Percentiles rank a stretch among this genome's conserved stretches.
Conservation (phyloP, 2,888 invertebrate genomes). For the Eupeodes latifasciatus region DNA sequence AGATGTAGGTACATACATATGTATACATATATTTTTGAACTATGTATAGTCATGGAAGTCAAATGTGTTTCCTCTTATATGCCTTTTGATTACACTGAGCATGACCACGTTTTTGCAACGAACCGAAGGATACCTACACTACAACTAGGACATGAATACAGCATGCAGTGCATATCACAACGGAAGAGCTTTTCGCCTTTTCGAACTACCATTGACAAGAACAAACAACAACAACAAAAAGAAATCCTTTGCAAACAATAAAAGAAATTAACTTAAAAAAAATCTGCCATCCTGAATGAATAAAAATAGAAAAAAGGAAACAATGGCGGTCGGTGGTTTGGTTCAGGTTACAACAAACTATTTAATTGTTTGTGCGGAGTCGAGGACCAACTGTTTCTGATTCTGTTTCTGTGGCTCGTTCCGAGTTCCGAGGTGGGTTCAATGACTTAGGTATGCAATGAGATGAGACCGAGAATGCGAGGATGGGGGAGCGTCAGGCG, state of each 20-base stretch:
- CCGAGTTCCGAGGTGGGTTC: slow-evolving; percentile 31
- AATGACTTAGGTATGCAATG: slow-evolving; percentile 41
- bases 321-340: slow-evolving; percentile 48
- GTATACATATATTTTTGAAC: slow-evolving; percentile 6
- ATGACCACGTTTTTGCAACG: slow-evolving; percentile 57
- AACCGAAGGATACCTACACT: slow-evolving; percentile 21
- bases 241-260: slow-evolving; percentile 63
- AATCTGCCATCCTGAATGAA: slow-evolving; percentile 16
- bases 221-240: slow-evolving; percentile 13
- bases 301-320: slow-evolving; percentile 21
- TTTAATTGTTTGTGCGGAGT: slow-evolving; percentile 49
- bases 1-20: too few relatives aligned
- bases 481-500: slow-evolving; percentile 15
- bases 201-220: slow-evolving; percentile 51
- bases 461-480: neutral
- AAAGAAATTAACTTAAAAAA: slow-evolving; percentile 56
- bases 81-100: slow-evolving; percentile 60
- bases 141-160: slow-evolving; percentile 1
- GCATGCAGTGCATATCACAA: slow-evolving; percentile 8
- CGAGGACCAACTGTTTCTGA: slow-evolving; percentile 46
- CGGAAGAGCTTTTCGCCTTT: slow-evolving; percentile 72
- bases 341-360: slow-evolving; percentile 59
- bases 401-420: slow-evolving; percentile 33
- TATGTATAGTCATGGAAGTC: slow-evolving; percentile 46
- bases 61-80: slow-evolving; percentile 24